Percentiles rank a stretch among this genome's conserved stretches.
These are phyloP conservation scores for Chondrosia reniformis DNA, from an alignment of 37 sponge, comb jelly and placozoan genomes.

Conservation along the genomic window DNA sequence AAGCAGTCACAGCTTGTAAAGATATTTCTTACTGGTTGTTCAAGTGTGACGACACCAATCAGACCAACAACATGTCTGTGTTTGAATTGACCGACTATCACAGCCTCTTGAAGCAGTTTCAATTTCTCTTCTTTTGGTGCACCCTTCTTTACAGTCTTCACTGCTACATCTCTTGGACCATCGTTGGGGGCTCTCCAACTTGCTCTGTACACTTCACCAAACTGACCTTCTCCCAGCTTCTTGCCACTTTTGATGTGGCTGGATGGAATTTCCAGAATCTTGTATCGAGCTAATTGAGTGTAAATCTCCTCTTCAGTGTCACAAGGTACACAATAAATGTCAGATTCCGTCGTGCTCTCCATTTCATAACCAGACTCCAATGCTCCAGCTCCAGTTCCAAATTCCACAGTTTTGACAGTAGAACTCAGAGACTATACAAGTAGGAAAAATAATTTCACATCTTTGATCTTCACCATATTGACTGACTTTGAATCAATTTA, in stretches of 20 bases:
- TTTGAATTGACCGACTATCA: conserved; percentile 3
- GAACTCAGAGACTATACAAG: too few species aligned
- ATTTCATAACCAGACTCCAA: too few species aligned
- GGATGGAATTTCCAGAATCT: not conserved
- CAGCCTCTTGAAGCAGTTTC: conserved; percentile 11
- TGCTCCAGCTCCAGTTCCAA: too few species aligned
- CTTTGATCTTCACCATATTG: too few species aligned
- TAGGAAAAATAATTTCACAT: too few species aligned
- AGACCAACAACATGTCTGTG: conserved; percentile 2
- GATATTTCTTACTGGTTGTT: not conserved
- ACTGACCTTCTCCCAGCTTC: conserved; percentile 9
- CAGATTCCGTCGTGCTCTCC: not conserved
- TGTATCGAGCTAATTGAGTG: not conserved
- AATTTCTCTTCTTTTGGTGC: not conserved
- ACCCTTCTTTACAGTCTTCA: conserved; percentile 18
- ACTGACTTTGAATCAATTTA: too few species aligned
- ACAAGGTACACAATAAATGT: not conserved
- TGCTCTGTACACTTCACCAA: conserved; percentile 29
- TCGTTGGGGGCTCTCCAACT: not conserved
- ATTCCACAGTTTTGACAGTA: too few species aligned
- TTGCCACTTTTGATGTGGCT: not conserved
- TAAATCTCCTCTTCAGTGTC: not conserved
- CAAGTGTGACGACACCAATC: not conserved
- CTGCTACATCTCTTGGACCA: not conserved
- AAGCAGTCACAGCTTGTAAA: not conserved